Evolutionary conservation across 2,113 vertebrate species (phyloP), one percentile per base, ranked within the genome.

Genomic region (Pseudolaguvia tuberculata): DNA sequence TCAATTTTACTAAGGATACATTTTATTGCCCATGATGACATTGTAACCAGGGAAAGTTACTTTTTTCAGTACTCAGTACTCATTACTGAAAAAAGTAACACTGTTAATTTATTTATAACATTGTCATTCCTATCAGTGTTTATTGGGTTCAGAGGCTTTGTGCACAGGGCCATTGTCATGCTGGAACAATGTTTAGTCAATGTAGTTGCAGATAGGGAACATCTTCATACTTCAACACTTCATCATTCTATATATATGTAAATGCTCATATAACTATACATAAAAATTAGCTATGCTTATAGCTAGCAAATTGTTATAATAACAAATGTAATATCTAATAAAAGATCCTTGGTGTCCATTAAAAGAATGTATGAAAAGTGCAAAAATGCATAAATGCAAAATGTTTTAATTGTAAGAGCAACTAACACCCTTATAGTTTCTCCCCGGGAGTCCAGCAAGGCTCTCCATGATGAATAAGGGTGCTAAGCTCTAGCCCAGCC

Each of bases 401-500:
- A 42, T 42, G 8, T 42, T 42, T 42, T 42, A 7, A 42, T 42
- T 42, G 39, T 20, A 3, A 51, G 65, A 39, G 47, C 39, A 42
- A 50, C 51, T 27, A 73, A 52, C 50, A 71, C 65, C 27, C 13
- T 61, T 47, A 17, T 45, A 45, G 12, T 18, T 27, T 61, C 35
- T 55, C 61, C 67, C 50, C 72, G 63, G 63, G 58, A 78, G 45
- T 67, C 27, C 70, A 63, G 57, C 61, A 57, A 27, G 72, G 76
- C 62, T 50, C 59, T 65, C 66, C 66, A 77, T 76, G 63, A 58
- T 12, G 12, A 58, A 51, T 2, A 21, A 66, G 72, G 78, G 69
- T 78, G 77, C 58, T 78, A 80, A 81, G 81, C 80, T 67, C 61
- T 70, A 65, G 79, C 73, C 42, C 75, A 75, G 67, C 71, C 65